phyloP scores from a whole-genome alignment of 2,888 invertebrate species.

The Cerceris ruficornis region DNA sequence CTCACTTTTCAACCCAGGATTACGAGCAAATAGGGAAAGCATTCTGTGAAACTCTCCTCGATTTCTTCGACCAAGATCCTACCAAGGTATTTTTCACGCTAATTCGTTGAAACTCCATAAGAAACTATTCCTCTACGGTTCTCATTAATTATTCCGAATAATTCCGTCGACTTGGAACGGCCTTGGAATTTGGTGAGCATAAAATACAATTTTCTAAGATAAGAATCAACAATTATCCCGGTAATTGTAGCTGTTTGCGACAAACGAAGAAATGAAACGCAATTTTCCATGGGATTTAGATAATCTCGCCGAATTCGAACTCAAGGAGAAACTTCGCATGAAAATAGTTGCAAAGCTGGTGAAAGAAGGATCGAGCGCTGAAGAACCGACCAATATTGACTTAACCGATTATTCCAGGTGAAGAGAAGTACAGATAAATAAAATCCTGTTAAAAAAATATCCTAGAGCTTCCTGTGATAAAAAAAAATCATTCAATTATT shows the following conservation, averaged over 20 bases:
- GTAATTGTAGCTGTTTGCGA: neutral
- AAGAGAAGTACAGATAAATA: slow-evolving; percentile 4
- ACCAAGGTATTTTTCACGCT: slow-evolving; percentile 85
- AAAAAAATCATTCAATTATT: neutral
- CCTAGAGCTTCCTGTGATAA: neutral
- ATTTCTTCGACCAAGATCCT: slow-evolving; percentile 94
- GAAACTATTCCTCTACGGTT: neutral
- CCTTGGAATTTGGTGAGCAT: slow-evolving; percentile 25
- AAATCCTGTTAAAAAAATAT: too few relatives aligned
- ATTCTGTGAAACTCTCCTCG: slow-evolving; percentile 95
- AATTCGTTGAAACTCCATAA: neutral
- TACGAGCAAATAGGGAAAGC: slow-evolving; percentile 92
- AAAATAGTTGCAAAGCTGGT: slow-evolving; percentile 91
- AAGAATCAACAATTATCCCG: too few relatives aligned
- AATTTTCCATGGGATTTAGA: slow-evolving; percentile 6
- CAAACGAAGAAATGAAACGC: slow-evolving; percentile 1
- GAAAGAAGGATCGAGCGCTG: slow-evolving; percentile 93
- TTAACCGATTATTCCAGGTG: slow-evolving; percentile 95
- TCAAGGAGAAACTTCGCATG: slow-evolving; percentile 88
- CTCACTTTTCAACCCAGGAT: slow-evolving; percentile 91
- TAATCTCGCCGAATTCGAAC: slow-evolving; percentile 34
- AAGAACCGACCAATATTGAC: slow-evolving; percentile 93
- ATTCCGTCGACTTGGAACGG: neutral
- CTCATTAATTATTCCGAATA: neutral
- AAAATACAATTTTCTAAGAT: neutral